These are phyloP conservation scores for Monarcha castaneiventris DNA, from an alignment of 2,113 vertebrate species.

Conservation along the genomic window DNA sequence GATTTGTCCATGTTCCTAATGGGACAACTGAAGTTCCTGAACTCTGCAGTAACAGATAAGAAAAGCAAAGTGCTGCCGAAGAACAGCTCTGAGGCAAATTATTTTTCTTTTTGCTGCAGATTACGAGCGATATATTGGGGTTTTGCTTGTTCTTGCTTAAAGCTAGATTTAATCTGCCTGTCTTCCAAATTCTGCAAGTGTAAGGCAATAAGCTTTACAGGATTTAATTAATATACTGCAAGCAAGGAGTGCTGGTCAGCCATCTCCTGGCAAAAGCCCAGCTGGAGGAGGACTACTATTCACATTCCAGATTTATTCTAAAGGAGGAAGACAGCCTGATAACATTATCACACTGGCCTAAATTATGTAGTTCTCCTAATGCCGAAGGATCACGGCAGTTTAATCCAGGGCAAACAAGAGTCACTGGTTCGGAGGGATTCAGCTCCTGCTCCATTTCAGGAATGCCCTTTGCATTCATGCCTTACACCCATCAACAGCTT, in stretches of 20 bases:
- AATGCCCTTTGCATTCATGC: neutral
- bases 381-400: neutral
- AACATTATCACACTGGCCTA: neutral
- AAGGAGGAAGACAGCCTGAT: constrained; percentile 25
- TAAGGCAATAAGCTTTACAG: neutral
- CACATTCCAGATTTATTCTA: constrained; percentile 25
- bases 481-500: neutral
- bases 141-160: neutral
- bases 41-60: neutral
- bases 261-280: neutral
- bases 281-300: neutral
- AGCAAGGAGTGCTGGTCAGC: neutral
- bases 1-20: neutral
- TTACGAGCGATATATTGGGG: neutral
- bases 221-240: neutral
- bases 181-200: neutral
- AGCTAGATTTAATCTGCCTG: constrained; percentile 17
- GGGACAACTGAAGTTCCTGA: neutral
- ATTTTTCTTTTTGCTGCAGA: neutral
- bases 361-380: neutral
- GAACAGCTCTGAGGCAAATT: neutral
- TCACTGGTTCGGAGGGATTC: neutral
- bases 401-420: neutral
- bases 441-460: neutral
- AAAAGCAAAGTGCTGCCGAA: neutral